Conservation (phyloP, 2,797 vertebrate species). For the Nyctalus aviator region DNA sequence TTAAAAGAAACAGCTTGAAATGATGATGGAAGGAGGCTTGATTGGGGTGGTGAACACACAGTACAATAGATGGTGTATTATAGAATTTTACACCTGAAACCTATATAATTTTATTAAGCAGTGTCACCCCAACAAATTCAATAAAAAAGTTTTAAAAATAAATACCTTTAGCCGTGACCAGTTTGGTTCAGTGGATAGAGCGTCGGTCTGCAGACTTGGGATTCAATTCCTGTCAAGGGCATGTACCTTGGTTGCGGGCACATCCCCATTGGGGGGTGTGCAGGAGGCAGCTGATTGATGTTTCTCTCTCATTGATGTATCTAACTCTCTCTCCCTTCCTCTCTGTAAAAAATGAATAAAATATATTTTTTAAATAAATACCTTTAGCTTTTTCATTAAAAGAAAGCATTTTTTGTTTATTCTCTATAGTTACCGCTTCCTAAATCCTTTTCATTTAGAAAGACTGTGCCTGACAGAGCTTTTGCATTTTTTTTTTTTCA, state of each 20-base stretch:
- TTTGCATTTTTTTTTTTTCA: constrained; percentile 17
- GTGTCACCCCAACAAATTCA: neutral
- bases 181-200: too few relatives aligned
- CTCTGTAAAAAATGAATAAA: too few relatives aligned
- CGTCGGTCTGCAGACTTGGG: too few relatives aligned
- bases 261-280: too few relatives aligned
- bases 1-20: neutral
- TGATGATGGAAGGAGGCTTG: neutral
- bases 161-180: neutral
- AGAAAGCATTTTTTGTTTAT: constrained; percentile 15
- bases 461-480: rapidly evolving
- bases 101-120: neutral
- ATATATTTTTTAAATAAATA: neutral
- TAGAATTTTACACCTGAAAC: neutral
- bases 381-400: constrained; percentile 22
- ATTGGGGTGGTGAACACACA: neutral
- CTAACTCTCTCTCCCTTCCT: too few relatives aligned
- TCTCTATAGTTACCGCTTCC: constrained; percentile 30
- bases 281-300: too few relatives aligned
- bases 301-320: too few relatives aligned
- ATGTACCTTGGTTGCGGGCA: too few relatives aligned
- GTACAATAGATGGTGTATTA: neutral
- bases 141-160: neutral
- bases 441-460: constrained; percentile 67
- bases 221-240: too few relatives aligned